phyloP scores from a whole-genome alignment of 2,888 invertebrate species.

The Tenthredo amoena region DNA sequence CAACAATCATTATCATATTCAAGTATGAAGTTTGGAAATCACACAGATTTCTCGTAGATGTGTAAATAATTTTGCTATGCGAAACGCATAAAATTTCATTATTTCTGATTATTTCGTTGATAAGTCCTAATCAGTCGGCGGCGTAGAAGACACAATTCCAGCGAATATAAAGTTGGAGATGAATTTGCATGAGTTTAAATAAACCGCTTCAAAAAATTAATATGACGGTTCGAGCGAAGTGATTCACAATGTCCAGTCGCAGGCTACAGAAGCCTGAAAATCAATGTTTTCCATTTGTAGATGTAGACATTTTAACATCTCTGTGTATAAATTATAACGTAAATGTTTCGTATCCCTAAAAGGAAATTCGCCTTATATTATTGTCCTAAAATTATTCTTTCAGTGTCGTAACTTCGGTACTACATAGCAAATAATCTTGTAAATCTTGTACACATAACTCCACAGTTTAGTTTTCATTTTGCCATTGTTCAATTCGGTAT shows the following conservation, averaged over 20 bases:
- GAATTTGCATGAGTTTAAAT: background rate
- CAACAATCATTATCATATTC: background rate
- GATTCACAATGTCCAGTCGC: constrained; percentile 68
- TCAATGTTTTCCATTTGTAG: constrained; percentile 76
- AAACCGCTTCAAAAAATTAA: background rate
- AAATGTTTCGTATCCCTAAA: constrained; percentile 60
- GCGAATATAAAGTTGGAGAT: background rate
- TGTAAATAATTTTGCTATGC: background rate
- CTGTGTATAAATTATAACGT: constrained; percentile 67
- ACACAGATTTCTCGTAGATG: background rate
- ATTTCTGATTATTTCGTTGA: background rate
- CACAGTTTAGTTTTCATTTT: background rate
- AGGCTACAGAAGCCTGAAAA: constrained; percentile 67
- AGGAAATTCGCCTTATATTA: background rate
- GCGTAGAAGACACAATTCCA: background rate
- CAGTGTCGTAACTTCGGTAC: constrained; percentile 17
- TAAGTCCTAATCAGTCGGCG: background rate
- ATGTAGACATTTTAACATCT: constrained; percentile 67
- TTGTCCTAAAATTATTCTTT: background rate
- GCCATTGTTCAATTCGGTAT: background rate
- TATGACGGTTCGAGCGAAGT: constrained; percentile 41
- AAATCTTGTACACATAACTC: background rate
- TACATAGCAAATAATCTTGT: background rate
- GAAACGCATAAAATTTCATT: background rate
- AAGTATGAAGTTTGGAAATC: background rate